phyloP scores from a whole-genome alignment of 2,797 vertebrate species.

The Rhynchonycteris naso region DNA sequence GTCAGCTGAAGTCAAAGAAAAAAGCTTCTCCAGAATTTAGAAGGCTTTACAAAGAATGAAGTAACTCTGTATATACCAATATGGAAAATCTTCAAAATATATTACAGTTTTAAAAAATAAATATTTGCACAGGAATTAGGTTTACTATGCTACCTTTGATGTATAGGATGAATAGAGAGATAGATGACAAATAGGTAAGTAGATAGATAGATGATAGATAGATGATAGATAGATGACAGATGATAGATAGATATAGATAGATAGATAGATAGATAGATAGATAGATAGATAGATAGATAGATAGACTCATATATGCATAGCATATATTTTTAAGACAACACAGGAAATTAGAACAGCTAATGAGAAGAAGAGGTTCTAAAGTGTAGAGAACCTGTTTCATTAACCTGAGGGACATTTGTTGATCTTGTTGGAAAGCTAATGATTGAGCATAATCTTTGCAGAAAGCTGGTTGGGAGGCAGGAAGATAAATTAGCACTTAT shows the following conservation, averaged over 20 bases:
- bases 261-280: background rate
- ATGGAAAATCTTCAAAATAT: background rate
- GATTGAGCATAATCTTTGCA: background rate
- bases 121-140: background rate
- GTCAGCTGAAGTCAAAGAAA: background rate
- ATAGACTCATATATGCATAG: background rate
- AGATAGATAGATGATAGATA: background rate
- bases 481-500: slow-evolving; percentile 38
- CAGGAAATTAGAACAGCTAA: background rate
- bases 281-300: background rate
- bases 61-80: background rate
- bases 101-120: background rate
- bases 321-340: background rate
- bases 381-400: background rate
- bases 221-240: background rate
- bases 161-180: background rate
- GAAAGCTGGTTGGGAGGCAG: background rate
- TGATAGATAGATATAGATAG: background rate
- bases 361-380: background rate
- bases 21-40: background rate
- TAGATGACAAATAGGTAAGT: too few relatives aligned
- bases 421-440: slow-evolving; percentile 34
- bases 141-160: background rate
- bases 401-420: background rate
- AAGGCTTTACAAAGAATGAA: background rate